Base-by-base conservation (phyloP, 2,797 vertebrate genomes). In the Gymnothorax reevesii region DNA sequence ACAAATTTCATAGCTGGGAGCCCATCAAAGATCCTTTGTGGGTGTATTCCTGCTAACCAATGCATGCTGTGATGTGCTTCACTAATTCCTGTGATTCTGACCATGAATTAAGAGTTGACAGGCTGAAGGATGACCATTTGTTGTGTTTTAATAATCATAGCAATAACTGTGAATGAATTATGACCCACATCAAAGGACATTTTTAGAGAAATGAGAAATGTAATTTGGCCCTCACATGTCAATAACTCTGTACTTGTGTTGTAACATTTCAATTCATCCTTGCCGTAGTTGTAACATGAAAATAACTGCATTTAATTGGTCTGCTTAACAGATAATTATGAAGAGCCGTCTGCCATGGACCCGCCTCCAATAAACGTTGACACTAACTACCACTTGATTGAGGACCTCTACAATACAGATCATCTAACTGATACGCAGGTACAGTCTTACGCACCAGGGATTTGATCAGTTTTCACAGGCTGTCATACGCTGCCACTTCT, bases 361-460 rank as follows among this genome's bases (percentile, higher is more conserved):
- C 87, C 71, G 9, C 87, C 86, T 42, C 33, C 33, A 42, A 2
- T 42, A 42, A 1, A 42, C 22, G 60, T 22, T 54, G 49, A 52
- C 15, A 90, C 89, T 27, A 92, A 91, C 54, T 71, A 52, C n/a
- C 86, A 85, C 7, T 90, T 91, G 88, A 84, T 62, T 84, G 57
- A 88, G 20, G 87, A 93, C 0, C 91, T 94, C 83, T 92, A 92
- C 89, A 89, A n/a, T 83, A 91, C 90, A 55, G 90, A 86, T 22
- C 52, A 25, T 5, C 60, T 89, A 25, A 60, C n/a, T 7, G 89
- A 79, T 82, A 89, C 88, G 75, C 92, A 95, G 94, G 96, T 96
- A 88, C 83, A 62, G 54, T n/a, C 64, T 69, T 3, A 71, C 49
- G 4, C 27, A 83, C 73, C 33, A 49, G 33, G 27, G 22, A 2